These are phyloP conservation scores for Phytoseiulus persimilis DNA, from an alignment of 2,888 invertebrate species.

Conservation along the genomic window DNA sequence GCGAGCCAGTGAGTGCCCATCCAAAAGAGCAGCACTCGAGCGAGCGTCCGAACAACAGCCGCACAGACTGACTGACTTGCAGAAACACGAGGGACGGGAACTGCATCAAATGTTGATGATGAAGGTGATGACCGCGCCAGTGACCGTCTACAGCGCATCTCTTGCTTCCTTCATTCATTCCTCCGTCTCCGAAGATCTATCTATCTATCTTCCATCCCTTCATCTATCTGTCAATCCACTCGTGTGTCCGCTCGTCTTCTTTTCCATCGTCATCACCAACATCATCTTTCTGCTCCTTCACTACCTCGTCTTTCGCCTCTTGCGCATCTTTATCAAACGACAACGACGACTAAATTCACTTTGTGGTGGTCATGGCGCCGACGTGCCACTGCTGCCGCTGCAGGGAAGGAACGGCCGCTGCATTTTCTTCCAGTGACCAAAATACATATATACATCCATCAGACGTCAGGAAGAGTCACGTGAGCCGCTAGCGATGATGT, in stretches of 20 bases:
- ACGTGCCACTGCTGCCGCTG: not conserved
- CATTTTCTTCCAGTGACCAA: not conserved
- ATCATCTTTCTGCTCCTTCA: not conserved
- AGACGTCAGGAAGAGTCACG: not conserved
- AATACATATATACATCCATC: not conserved
- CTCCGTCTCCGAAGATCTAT: not conserved
- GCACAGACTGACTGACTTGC: not conserved
- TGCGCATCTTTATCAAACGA: not conserved
- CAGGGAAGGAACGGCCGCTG: not conserved
- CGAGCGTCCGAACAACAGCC: not conserved
- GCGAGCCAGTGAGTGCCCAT: not conserved
- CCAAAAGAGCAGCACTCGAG: not conserved
- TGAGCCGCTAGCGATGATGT: not conserved
- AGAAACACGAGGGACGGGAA: not conserved
- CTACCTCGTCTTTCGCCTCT: not conserved
- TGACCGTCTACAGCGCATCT: not conserved
- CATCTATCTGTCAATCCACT: not conserved
- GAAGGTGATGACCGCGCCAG: not conserved
- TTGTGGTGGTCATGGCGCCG: not conserved
- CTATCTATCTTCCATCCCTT: not conserved
- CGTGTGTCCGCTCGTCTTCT: not conserved
- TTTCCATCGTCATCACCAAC: not conserved
- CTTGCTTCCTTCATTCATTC: not conserved
- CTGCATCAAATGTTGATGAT: not conserved
- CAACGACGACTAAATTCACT: not conserved